phyloP scores from a whole-genome alignment of 2,888 invertebrate genomes.

The Camponotus fellah region DNA sequence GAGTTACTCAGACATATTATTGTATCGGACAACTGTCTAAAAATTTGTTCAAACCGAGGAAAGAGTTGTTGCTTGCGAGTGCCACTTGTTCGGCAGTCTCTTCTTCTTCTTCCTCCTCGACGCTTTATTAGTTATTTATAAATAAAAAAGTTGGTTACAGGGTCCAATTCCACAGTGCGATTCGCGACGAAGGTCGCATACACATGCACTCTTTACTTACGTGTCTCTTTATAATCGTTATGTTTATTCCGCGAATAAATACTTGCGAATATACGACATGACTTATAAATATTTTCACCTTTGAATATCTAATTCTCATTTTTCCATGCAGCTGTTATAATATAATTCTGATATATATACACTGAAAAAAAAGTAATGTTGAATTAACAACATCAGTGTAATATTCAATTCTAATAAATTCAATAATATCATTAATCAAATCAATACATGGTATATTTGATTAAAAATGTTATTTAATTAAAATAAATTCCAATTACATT shows the following conservation, averaged over 20 bases:
- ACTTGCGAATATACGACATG: background rate
- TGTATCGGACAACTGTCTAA: background rate
- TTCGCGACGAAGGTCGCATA: background rate
- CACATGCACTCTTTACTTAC: background rate
- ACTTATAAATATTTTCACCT: background rate
- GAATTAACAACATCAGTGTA: too few relatives aligned
- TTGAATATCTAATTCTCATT: too few relatives aligned
- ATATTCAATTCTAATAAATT: too few relatives aligned
- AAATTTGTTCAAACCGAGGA: background rate
- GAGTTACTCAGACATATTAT: background rate
- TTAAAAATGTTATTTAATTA: too few relatives aligned
- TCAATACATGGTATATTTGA: too few relatives aligned
- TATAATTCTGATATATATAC: too few relatives aligned
- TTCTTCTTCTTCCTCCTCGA: constrained; percentile 1
- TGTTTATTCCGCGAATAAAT: constrained; percentile 13
- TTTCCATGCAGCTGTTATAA: background rate
- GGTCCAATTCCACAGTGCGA: constrained; percentile 64
- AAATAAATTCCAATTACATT: too few relatives aligned
- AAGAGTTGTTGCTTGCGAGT: background rate
- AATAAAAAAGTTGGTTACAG: constrained; percentile 71
- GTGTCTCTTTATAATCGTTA: background rate
- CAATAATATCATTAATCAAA: too few relatives aligned
- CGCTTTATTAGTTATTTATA: background rate
- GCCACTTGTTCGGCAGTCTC: background rate
- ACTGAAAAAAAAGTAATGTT: too few relatives aligned